A percentile compares a stretch with the other conserved stretches of the same genome.
These are phyloP conservation scores for Uloborus plumipes DNA, from an alignment of 2,888 invertebrate genomes.

Conservation along the genomic window DNA sequence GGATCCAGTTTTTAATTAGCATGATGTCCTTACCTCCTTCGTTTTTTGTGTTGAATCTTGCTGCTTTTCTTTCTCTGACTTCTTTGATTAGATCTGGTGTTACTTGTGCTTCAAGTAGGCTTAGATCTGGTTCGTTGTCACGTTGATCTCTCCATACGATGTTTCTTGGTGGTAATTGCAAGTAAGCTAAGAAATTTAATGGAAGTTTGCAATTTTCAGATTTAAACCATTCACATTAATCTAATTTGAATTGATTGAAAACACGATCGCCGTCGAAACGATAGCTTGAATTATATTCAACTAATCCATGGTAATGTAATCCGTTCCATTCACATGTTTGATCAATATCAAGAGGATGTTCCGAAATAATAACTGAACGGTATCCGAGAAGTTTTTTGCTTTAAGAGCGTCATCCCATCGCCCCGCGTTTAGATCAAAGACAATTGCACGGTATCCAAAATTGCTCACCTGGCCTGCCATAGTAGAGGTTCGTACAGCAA, in stretches of 20 bases:
- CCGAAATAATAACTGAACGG: too few species aligned
- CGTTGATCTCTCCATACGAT: neutral
- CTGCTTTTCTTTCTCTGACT: neutral
- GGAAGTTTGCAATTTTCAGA: neutral
- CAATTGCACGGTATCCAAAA: neutral
- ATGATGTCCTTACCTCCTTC: neutral
- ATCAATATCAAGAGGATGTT: too few species aligned
- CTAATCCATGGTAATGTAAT: neutral
- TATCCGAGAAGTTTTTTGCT: too few species aligned
- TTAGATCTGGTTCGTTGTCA: neutral
- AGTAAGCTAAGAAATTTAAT: slow-evolving; percentile 10
- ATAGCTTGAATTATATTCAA: neutral
- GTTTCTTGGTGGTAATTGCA: slow-evolving; percentile 7
- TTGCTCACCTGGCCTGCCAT: too few species aligned
- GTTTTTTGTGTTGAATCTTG: neutral
- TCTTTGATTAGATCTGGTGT: neutral
- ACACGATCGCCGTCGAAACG: neutral
- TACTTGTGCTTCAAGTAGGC: neutral
- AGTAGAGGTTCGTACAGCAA: too few species aligned
- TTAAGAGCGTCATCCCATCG: too few species aligned
- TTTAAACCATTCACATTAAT: slow-evolving; percentile 6
- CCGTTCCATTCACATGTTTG: too few species aligned
- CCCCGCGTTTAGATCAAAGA: neutral
- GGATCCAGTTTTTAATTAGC: neutral
- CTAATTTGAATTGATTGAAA: neutral